Evolutionary conservation across 2,113 vertebrate species (phyloP), one percentile per base, ranked within the genome.

Genomic region (Lates calcarifer): DNA sequence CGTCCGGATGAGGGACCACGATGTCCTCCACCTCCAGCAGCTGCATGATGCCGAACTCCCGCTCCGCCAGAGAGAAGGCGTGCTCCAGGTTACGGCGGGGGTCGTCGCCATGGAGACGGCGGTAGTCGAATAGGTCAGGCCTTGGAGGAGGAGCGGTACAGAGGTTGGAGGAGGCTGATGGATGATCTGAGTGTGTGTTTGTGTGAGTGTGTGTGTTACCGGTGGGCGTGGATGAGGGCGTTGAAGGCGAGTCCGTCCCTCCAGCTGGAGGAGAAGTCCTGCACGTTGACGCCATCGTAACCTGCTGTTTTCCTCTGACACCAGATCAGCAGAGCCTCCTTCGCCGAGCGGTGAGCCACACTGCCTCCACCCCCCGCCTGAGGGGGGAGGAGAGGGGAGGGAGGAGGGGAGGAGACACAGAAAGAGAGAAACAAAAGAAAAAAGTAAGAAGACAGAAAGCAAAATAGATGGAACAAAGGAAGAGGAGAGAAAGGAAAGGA

Each of bases 201-300:
- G 37, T 64, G 76, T 53, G 29, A 28, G 69, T 26, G 73, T 57
- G 63, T 26, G 31, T 70, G 3, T 51, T 87, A 98, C 96, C 97
- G 93, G 93, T 98, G 98, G 26, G 96, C 93, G 0, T 98, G 97
- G 83, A 97, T 95, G 49, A 98, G 95, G 7, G 97, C 97, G 1
- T 96, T 96, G 88, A 98, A 99, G 35, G 96, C 96, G 6, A 98
- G 94, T 1, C 98, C 97, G 8, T 97, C 92, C 2, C 95, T 95
- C 97, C 98, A 98, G 88, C 98, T 98, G 69, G 64, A 87, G 22
- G 98, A 97, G 91, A 98, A 98, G 82, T 98, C 95, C 10, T 95
- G 93, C 31, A 98, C 95, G 26, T 90, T 39, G 26, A 98, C 95
- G 0, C 95, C 95, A 33, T 86, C 20, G 49, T 98, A 98, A 28